These are phyloP conservation scores for Xanthia icteritia DNA, from an alignment of 2,888 invertebrate species.

Conservation along the genomic window DNA sequence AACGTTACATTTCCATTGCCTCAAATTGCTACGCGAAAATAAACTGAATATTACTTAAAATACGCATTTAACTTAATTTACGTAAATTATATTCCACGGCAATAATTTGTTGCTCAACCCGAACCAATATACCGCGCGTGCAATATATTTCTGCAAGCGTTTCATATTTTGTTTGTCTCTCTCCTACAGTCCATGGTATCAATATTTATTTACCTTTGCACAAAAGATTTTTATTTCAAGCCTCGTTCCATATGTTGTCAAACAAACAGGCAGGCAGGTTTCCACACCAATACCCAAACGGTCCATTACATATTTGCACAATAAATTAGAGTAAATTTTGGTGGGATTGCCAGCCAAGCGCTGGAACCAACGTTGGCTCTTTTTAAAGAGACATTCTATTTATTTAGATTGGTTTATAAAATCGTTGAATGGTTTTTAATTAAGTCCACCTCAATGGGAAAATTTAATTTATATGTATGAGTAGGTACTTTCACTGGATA, in stretches of 20 bases:
- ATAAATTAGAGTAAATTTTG: slow-evolving; percentile 50
- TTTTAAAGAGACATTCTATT: slow-evolving; percentile 28
- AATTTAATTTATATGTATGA: neutral
- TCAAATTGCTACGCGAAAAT: neutral
- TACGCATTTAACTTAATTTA: neutral
- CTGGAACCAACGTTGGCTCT: slow-evolving; percentile 21
- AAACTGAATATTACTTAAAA: neutral
- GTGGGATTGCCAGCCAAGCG: slow-evolving; percentile 32
- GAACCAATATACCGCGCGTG: slow-evolving; percentile 7
- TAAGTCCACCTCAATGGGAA: slow-evolving; percentile 12
- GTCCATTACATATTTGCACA: slow-evolving; percentile 55
- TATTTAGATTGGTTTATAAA: slow-evolving; percentile 15
- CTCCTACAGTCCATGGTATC: slow-evolving; percentile 25
- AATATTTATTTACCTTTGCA: slow-evolving; percentile 52
- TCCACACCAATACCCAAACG: slow-evolving; percentile 50
- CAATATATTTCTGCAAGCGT: slow-evolving; percentile 18
- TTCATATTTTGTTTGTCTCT: slow-evolving; percentile 53
- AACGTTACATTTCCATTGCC: neutral
- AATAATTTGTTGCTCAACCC: neutral
- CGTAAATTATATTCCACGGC: no score
- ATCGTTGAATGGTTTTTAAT: slow-evolving; percentile 24
- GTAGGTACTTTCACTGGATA: neutral
- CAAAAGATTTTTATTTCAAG: slow-evolving; percentile 47
- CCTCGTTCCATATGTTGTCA: slow-evolving; percentile 41
- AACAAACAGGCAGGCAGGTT: slow-evolving; percentile 56